Base-by-base conservation (phyloP, 2,888 invertebrate species). In the Pammene fasciana region DNA sequence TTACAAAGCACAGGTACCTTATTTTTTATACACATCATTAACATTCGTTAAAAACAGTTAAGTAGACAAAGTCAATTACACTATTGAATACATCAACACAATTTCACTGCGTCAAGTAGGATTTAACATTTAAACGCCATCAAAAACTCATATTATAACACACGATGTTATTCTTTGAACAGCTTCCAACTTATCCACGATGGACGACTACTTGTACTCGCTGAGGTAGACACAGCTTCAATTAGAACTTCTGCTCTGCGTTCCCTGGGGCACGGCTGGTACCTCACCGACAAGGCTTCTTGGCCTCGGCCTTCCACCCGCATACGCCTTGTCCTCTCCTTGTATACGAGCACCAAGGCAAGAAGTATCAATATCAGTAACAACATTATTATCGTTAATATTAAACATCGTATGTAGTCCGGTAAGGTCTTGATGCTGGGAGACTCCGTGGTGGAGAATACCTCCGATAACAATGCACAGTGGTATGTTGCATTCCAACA, bases 401-500 rank as follows among this genome's bases (percentile, higher is more conserved):
- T 18, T 18, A 62, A 1, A 41, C 50, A 62, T 10, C 18, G 9
- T 7, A 26, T 18, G 3, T n/a, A 41, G n/a, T 41, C 26, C 36
- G 45, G 34, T 14, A 14, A 14, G 18, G 9, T n/a, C 8, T 50
- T 50, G 16, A 26, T 18, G n/a, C 16, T 26, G 13, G 18, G 41
- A 41, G 62, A 9, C 26, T 18, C 62, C 0, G 50, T 41, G 8
- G 50, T 48, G 5, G 18, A 16, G 8, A 18, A 41, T 8, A 41
- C n/a, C 6, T n/a, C 16, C 18, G 26, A 14, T 50, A 50, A 11
- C 10, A 36, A 10, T 16, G 18, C 9, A 18, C 62, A 62, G 18
- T 52, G 50, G 11, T 62, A 62, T 9, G 62, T 62, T n/a, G 50
- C 26, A 1, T 62, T 62, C 16, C 16, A 50, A 16, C 62, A 62